These are phyloP conservation scores for Camponotus pennsylvanicus DNA, from an alignment of 1,140 invertebrate genomes.

Conservation along the genomic window DNA sequence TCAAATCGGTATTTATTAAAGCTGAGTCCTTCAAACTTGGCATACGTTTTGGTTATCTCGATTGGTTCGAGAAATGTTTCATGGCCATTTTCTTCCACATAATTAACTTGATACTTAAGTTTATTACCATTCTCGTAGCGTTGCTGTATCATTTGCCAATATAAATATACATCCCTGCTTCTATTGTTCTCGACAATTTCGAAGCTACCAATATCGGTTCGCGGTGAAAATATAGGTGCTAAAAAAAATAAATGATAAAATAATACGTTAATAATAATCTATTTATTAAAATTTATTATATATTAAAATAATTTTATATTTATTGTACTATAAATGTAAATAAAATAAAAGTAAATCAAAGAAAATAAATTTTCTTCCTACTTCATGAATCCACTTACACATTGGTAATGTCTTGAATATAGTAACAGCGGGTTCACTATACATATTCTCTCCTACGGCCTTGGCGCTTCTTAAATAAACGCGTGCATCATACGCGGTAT, in stretches of 20 bases:
- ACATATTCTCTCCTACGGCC: constrained; percentile 86
- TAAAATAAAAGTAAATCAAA: not conserved
- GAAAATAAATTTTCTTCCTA: not conserved
- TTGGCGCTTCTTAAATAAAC: constrained; percentile 88
- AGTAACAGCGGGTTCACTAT: constrained; percentile 88
- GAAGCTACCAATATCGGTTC: constrained; percentile 89
- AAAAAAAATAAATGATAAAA: constrained; percentile 31
- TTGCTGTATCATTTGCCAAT: constrained; percentile 90
- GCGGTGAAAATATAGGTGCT: constrained; percentile 88
- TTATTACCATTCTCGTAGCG: constrained; percentile 88
- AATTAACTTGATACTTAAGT: constrained; percentile 84
- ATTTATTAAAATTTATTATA: not conserved
- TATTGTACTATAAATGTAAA: constrained; percentile 2
- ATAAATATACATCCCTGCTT: constrained; percentile 88
- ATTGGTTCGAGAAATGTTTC: constrained; percentile 76
- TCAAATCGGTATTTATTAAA: constrained; percentile 86
- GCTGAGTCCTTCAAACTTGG: constrained; percentile 86
- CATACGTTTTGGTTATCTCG: constrained; percentile 86
- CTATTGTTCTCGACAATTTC: constrained; percentile 85
- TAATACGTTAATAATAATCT: not conserved
- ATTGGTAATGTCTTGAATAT: constrained; percentile 88
- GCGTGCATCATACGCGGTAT: constrained; percentile 90
- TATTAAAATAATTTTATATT: not conserved
- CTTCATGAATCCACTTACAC: constrained; percentile 79
- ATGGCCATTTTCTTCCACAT: constrained; percentile 81